Conservation (phyloP, 1,140 invertebrate genomes). For the Drosophila yakuba region DNA sequence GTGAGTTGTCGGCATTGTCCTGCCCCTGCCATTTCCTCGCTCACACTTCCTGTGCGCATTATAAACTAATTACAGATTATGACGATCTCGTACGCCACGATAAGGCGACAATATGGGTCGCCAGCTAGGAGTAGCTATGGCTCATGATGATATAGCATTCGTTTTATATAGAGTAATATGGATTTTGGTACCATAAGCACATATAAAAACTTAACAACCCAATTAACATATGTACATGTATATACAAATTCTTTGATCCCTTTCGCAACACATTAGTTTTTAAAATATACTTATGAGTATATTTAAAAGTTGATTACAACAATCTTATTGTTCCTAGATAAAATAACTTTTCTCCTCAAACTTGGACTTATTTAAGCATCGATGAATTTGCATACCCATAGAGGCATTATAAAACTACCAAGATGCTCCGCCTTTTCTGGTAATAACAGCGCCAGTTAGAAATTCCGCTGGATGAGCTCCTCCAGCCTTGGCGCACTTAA, state of each 20-base stretch:
- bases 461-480: conserved; percentile 13
- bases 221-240: too few relatives aligned
- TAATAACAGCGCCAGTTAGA: neutral
- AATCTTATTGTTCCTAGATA: neutral
- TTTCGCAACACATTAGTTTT: too few relatives aligned
- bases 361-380: neutral
- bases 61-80: conserved; percentile 82
- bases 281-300: too few relatives aligned
- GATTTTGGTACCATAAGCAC: too few relatives aligned
- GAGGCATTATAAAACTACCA: neutral
- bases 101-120: conserved; percentile 61
- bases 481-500: conserved; percentile 38
- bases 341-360: too few relatives aligned
- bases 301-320: too few relatives aligned
- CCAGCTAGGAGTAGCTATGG: conserved; percentile 12
- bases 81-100: conserved; percentile 61
- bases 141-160: neutral
- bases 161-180: neutral
- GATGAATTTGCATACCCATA: neutral
- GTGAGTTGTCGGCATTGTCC: conserved; percentile 27
- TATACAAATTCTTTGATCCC: too few relatives aligned
- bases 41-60: conserved; percentile 69
- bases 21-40: conserved; percentile 2
- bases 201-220: too few relatives aligned
- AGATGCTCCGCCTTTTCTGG: neutral